Base-by-base conservation (phyloP, 1,140 invertebrate species). In the Pseudomyrmex dendroicus region DNA sequence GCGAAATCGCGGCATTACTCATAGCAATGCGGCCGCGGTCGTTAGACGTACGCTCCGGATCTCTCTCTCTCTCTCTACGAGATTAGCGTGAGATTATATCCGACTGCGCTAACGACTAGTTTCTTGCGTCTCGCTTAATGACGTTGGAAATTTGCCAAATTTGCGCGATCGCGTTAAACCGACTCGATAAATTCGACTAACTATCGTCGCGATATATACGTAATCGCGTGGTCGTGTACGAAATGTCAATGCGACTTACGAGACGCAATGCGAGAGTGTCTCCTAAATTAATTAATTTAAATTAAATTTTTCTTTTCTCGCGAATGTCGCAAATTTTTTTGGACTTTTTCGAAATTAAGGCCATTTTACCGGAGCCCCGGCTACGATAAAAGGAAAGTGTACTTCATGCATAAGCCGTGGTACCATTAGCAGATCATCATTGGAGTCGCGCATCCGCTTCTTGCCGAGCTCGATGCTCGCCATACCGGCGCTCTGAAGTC, bases 401-500 rank as follows among this genome's bases (percentile, higher is more conserved):
- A 94, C 85, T 89, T 89, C 95, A 95, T 95, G 95, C 95, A 95
- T 94, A 95, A 96, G 96, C 96, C 94, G 95, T 95, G 96, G 97
- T 98, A 98, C 97, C 97, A 98, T 97, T 97, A 98, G 96, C 96
- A 98, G 95, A 96, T 98, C 97, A 95, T 97, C 97, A 95, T 96
- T 96, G 95, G 96, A 96, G 95, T 97, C 96, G 95, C 96, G 96
- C 95, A 96, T 95, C 95, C 96, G 96, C 96, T 98, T 98, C 97
- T 98, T 97, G 96, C 97, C 97, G 95, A 97, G 96, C 95, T 96
- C 96, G 93, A 96, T 95, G 91, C 93, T 91, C 91, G 94, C 94
- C 93, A 95, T 95, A 92, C 92, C 94, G 94, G 96, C 95, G 89
- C 93, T 94, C 93, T 95, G 95, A 91, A 96, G 95, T 93, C 94